Evolutionary conservation across 2,113 vertebrate species (phyloP).

Genomic region (Grus americana): DNA sequence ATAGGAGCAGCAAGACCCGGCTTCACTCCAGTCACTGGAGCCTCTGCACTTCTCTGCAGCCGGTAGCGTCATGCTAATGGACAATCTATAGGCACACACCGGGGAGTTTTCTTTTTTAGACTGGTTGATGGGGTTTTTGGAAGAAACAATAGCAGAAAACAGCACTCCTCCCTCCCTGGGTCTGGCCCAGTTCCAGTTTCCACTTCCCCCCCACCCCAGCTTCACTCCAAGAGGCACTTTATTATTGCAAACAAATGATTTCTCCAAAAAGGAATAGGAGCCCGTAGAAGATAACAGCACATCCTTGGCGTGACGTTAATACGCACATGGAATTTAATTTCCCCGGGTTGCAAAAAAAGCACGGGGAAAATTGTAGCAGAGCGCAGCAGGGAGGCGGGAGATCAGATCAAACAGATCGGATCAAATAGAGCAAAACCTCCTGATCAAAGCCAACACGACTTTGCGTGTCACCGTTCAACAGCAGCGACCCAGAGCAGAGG

Average conservation of each 20-base stretch:
- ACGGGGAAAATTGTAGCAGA: neutral
- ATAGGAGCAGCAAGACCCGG: neutral
- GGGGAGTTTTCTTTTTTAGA: neutral
- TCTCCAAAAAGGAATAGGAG: neutral
- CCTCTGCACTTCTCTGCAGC: rapidly evolving
- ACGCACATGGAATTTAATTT: neutral
- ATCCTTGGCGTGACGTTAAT: rapidly evolving
- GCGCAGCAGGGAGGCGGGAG: neutral
- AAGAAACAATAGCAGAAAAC: neutral
- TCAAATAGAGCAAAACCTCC: neutral
- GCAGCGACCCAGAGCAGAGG: neutral
- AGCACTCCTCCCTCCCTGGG: neutral
- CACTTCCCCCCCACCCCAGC: neutral
- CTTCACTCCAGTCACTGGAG: neutral
- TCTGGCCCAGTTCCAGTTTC: neutral
- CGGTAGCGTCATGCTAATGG: neutral
- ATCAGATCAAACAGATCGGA: slow-evolving; percentile 12
- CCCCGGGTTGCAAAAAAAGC: neutral
- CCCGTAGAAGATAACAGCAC: neutral
- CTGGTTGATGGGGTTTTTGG: neutral
- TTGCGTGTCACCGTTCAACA: neutral
- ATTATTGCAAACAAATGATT: neutral
- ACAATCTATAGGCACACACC: neutral
- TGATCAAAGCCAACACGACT: neutral
- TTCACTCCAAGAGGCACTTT: neutral